Evolutionary conservation across 2,888 invertebrate genomes (phyloP).

Genomic region (Endomychus coccineus): DNA sequence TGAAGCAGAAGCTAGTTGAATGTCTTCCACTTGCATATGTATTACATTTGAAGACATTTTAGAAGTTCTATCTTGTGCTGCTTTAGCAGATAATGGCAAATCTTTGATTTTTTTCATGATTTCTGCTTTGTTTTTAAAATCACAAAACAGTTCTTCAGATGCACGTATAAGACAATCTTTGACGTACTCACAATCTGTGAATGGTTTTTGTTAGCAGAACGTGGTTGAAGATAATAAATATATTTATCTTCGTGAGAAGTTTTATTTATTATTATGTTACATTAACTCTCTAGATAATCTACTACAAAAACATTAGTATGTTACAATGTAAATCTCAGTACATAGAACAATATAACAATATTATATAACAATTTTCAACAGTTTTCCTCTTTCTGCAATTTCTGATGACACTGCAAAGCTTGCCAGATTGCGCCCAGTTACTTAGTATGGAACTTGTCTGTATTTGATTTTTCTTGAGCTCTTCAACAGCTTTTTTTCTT

Average conservation of each 20-base stretch:
- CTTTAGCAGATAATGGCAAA: constrained; percentile 24
- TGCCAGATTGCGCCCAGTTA: constrained; percentile 21
- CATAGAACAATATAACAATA: too few species aligned
- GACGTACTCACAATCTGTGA: constrained; percentile 22
- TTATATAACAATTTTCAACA: constrained; percentile 22
- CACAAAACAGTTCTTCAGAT: constrained; percentile 29
- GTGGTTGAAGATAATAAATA: too few species aligned
- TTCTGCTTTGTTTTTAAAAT: constrained; percentile 30
- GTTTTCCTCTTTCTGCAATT: constrained; percentile 21
- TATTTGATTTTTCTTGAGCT: constrained; percentile 18
- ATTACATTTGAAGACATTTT: constrained; percentile 26
- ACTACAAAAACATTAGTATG: too few species aligned
- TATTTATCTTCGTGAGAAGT: too few species aligned
- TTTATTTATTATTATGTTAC: too few species aligned
- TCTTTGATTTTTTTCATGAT: constrained; percentile 24
- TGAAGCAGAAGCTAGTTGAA: too few species aligned
- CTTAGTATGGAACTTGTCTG: constrained; percentile 25
- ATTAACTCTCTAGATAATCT: too few species aligned
- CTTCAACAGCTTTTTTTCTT: constrained; percentile 21
- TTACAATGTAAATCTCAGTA: too few species aligned
- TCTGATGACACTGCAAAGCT: constrained; percentile 15
- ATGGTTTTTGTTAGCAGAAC: too few species aligned
- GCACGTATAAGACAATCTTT: constrained; percentile 19
- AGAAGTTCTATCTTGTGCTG: constrained; percentile 27
- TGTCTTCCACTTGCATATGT: constrained; percentile 21